phyloP scores from a whole-genome alignment of 2,797 vertebrate species.

The Myioborus miniatus region DNA sequence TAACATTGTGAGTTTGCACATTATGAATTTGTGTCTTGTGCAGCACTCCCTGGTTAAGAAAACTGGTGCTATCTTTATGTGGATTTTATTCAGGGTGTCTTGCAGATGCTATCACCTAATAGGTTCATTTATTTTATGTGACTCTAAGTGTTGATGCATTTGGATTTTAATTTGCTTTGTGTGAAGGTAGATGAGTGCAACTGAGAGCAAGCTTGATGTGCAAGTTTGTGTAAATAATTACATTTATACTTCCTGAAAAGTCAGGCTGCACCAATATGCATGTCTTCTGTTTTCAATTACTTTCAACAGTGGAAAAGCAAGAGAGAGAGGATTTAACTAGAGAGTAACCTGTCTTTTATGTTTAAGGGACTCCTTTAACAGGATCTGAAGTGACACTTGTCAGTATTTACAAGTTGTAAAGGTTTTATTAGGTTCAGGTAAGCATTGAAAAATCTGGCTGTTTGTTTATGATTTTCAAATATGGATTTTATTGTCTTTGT shows the following conservation, averaged over 20 bases:
- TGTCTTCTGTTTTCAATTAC: slow-evolving; percentile 63
- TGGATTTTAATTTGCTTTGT: neutral
- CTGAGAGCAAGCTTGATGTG: neutral
- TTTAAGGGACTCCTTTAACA: slow-evolving; percentile 43
- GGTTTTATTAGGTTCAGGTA: neutral
- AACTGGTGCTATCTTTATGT: neutral
- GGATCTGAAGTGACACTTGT: neutral
- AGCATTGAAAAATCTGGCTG: neutral
- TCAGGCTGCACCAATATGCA: neutral
- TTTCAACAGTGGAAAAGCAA: slow-evolving; percentile 7
- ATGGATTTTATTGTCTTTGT: neutral
- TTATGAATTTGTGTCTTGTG: neutral
- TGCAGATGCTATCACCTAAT: neutral
- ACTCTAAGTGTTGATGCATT: neutral
- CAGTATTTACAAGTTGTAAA: slow-evolving; percentile 40
- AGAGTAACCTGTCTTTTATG: neutral
- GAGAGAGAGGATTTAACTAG: neutral
- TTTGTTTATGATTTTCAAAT: neutral
- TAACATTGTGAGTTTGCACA: too few species aligned
- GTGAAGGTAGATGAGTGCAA: neutral
- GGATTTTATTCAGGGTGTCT: neutral
- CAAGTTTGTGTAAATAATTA: neutral
- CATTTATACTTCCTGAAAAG: neutral
- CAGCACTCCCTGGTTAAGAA: neutral
- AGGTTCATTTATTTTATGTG: neutral